Base-by-base conservation (phyloP, 2,797 vertebrate genomes). In the Artibeus jamaicensis region DNA sequence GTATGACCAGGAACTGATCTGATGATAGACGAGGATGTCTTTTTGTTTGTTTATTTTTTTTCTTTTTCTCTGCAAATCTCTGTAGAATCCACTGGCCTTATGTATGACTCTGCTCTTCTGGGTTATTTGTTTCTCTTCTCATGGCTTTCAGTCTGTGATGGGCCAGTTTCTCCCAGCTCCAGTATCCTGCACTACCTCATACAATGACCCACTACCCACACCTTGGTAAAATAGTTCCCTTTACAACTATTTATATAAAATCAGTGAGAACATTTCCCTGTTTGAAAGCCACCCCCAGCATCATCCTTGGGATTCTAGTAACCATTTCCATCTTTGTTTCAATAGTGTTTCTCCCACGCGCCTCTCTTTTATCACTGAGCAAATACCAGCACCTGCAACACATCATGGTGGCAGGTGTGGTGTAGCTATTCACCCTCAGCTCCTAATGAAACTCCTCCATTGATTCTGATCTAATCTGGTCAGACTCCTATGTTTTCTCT, bases 361-460 rank as follows among this genome's bases (percentile, higher is more conserved):
- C 14, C 22, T 70, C 24, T 18, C 14, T 53, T 70, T 83, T 74
- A 55, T 71, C 59, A 88, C 18, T 46, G 18, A 34, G 9, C 9
- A 67, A 53, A 62, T 6, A 29, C 29, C 1, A 5, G 59, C 42
- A 18, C n/a, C 34, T 4, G 2, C 4, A 21, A 3, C 26, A 1
- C 15, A 46, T 44, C n/a, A 44, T 65, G 19, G n/a, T 59, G 67
- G 76, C 2, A 6, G 24, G 14, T 15, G 8, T 4, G 14, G 2
- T 42, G 14, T 22, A 2, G n/a, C 3, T 79, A 6, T 77, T 8
- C 11, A 2, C 1, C 14, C 11, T 16, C 7, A n/a, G 2, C 24
- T 32, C 34, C 46, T 19, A 39, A 42, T 78, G 32, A 32, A 46
- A 50, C 15, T 79, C 16, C 46, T 14, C 26, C 8, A 50, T 21